Percentiles rank a stretch among this genome's conserved stretches.
These are phyloP conservation scores for Drosophila merina DNA, from an alignment of 2,888 invertebrate species.

Conservation along the genomic window DNA sequence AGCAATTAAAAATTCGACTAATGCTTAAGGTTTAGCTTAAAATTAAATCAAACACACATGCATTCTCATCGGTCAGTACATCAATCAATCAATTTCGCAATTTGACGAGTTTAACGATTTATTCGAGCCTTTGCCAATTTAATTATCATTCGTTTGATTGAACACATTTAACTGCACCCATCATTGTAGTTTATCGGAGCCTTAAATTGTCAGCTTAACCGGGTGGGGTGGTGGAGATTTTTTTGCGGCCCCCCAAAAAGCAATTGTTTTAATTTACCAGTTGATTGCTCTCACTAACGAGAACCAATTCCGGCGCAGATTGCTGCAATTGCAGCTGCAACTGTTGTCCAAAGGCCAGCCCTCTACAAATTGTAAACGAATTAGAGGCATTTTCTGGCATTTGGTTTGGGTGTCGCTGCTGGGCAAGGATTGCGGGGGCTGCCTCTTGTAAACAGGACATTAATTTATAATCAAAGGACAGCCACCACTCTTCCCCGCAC, in stretches of 20 bases:
- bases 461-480: conserved; percentile 72
- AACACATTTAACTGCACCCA: conserved; percentile 10
- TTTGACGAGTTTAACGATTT: neutral
- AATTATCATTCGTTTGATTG: conserved; percentile 17
- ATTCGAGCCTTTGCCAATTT: neutral
- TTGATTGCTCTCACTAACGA: conserved; percentile 51
- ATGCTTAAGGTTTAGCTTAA: conserved; percentile 50
- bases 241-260: conserved; percentile 24
- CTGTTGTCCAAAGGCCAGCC: neutral
- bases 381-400: conserved; percentile 34
- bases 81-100: neutral
- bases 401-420: conserved; percentile 3
- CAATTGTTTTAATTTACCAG: conserved; percentile 73
- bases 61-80: neutral
- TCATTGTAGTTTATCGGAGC: conserved; percentile 24
- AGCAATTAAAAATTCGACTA: conserved; percentile 8
- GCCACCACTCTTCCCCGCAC: neutral
- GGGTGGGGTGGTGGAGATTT: conserved; percentile 8
- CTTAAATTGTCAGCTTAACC: conserved; percentile 22
- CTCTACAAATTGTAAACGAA: conserved; percentile 25
- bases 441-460: conserved; percentile 65
- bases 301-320: conserved; percentile 23
- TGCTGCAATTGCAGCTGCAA: conserved; percentile 25
- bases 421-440: neutral
- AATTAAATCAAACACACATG: conserved; percentile 30